Evolutionary conservation across 2,888 invertebrate genomes (phyloP).

Genomic region (Encarsia formosa): DNA sequence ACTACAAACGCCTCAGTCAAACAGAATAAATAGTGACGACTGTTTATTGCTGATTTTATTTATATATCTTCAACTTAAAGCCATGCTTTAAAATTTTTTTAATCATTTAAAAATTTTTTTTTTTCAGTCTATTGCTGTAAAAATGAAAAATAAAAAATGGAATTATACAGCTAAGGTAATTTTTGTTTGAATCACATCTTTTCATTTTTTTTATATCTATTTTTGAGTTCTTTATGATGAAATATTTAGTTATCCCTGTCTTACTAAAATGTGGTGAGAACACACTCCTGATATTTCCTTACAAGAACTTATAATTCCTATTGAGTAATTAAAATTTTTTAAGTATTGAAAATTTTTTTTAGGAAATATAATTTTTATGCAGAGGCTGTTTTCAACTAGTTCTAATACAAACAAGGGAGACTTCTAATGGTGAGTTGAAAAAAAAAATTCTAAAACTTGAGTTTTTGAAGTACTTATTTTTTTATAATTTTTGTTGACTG

Average conservation of each 20-base stretch:
- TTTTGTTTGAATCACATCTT: neutral
- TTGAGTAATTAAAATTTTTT: too few species aligned
- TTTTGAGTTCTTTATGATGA: constrained; percentile 33
- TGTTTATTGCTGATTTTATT: constrained; percentile 27
- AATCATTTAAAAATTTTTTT: neutral
- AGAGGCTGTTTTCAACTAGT: too few species aligned
- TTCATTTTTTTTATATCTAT: neutral
- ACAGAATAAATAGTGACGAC: constrained; percentile 39
- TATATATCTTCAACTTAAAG: too few species aligned
- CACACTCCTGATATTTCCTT: constrained; percentile 32
- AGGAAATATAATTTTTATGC: too few species aligned
- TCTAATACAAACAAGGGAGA: neutral
- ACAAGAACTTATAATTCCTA: too few species aligned
- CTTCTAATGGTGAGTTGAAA: neutral
- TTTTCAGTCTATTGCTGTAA: too few species aligned
- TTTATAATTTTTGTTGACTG: neutral
- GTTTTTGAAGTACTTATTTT: too few species aligned
- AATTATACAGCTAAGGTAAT: neutral
- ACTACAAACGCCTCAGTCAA: constrained; percentile 39
- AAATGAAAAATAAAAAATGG: too few species aligned
- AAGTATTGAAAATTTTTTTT: too few species aligned
- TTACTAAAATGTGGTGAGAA: constrained; percentile 41
- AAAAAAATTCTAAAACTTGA: too few species aligned
- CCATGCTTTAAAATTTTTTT: too few species aligned
- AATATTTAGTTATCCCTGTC: constrained; percentile 46